Base-by-base conservation (phyloP, 2,888 invertebrate species). In the Cynaeus angustus region DNA sequence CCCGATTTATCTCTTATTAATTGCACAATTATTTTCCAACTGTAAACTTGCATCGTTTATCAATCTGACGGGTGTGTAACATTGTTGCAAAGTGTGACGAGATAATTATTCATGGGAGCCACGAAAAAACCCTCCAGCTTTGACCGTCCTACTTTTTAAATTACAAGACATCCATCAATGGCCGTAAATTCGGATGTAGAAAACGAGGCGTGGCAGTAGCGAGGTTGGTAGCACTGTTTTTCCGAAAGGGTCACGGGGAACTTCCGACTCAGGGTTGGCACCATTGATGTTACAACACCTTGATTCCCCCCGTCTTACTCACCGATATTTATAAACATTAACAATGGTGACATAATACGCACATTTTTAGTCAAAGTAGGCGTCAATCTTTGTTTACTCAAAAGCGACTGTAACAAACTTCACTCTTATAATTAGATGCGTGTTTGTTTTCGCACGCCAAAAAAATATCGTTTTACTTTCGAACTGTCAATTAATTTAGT, bases 131-230 rank as follows among this genome's bases (percentile, higher is more conserved):
- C 72, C 69, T 56, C 16, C 33, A 70, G 72, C 45, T 66, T 38
- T 72, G 72, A 72, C 72, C 72, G 72, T 16, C 62, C 72, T 72
- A 70, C 72, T 72, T 70, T 66, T 45, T 41, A 41, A 56, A 41
- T 52, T 12, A 46, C 64, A 12, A 53, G 7, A 37, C n/a, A 30
- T 65, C 41, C 58, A 58, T 43, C 12, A 45, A 65, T 33, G 53
- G 14, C 9, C 41, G 13, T 37, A 61, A 65, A 53, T 65, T 55
- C 30, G 16, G 37, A 9, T 55, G 6, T 16, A 50, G 52, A 33
- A 65, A 65, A 46, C 37, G 6, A 8, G 28, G 33, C 37, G 50
- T 12, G 45, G 53, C 16, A 16, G 6, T 4, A 13, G 33, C 37
- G 50, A 7, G 45, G 53, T 30, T 21, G 50, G 46, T 8, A 43